Conservation (phyloP, 2,888 invertebrate genomes). For the Lymantria monacha region DNA sequence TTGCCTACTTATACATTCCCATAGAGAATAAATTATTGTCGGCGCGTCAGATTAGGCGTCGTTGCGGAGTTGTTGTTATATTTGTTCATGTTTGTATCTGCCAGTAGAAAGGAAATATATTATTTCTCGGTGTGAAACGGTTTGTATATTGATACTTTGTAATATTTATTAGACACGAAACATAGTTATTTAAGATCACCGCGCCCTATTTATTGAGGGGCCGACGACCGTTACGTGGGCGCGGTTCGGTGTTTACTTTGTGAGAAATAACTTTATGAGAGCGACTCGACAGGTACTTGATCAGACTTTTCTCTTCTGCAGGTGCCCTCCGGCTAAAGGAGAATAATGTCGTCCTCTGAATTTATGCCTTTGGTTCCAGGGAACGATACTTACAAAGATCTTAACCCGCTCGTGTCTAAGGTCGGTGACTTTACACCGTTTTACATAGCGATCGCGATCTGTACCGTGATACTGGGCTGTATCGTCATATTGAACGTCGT, state of each 20-base stretch:
- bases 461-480: constrained; percentile 86
- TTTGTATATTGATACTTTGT: too few relatives aligned
- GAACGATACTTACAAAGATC: constrained; percentile 62
- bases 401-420: constrained; percentile 58
- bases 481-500: constrained; percentile 89
- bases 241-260: neutral
- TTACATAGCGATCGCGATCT: constrained; percentile 90
- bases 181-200: neutral
- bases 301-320: constrained; percentile 62
- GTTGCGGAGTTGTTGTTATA: too few relatives aligned
- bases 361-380: constrained; percentile 68
- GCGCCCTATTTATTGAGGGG: neutral
- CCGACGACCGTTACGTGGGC: too few relatives aligned
- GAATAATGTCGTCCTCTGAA: constrained; percentile 71
- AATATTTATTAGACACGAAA: too few relatives aligned
- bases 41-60: too few relatives aligned
- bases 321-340: constrained; percentile 46
- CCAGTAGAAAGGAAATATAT: too few relatives aligned
- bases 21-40: too few relatives aligned
- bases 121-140: too few relatives aligned
- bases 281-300: constrained; percentile 22
- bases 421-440: constrained; percentile 91
- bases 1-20: too few relatives aligned
- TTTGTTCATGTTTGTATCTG: too few relatives aligned
- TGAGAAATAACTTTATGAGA: too few relatives aligned